A percentile compares a stretch with the other conserved stretches of the same genome.
Evolutionary conservation across 2,113 vertebrate species (phyloP).

Genomic region (Zeus faber): DNA sequence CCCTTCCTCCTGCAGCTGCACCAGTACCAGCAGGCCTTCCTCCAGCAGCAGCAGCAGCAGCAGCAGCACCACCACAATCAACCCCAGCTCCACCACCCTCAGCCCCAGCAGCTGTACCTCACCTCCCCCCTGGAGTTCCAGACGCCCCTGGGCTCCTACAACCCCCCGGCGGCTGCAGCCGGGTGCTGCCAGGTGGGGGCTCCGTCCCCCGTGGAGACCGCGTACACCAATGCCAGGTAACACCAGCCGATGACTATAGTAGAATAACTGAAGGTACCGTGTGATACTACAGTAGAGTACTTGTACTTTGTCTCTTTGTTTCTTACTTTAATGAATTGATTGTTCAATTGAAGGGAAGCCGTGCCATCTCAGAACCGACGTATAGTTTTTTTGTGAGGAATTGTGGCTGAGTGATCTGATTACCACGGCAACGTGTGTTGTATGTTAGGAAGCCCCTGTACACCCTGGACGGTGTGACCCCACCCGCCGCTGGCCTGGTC

Average conservation of each 20-base stretch:
- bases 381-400: no score
- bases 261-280: no score
- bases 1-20: constrained; percentile 77
- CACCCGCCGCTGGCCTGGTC: constrained; percentile 63
- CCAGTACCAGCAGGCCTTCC: constrained; percentile 89
- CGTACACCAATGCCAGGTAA: background rate
- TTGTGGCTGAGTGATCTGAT: no score
- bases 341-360: no score
- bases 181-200: constrained; percentile 41
- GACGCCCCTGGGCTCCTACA: constrained; percentile 76
- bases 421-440: no score
- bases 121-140: constrained; percentile 87
- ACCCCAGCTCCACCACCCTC: constrained; percentile 66
- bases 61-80: constrained; percentile 72
- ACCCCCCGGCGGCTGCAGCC: constrained; percentile 64
- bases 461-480: constrained; percentile 68
- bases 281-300: no score
- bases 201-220: constrained; percentile 57
- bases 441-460: no score
- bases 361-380: no score
- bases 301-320: no score
- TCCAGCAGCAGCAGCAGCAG: constrained; percentile 81
- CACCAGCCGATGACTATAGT: no score
- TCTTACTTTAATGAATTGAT: no score
- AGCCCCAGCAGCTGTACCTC: constrained; percentile 78